phyloP scores from a whole-genome alignment of 1,140 invertebrate species.

The Platyura marginata region DNA sequence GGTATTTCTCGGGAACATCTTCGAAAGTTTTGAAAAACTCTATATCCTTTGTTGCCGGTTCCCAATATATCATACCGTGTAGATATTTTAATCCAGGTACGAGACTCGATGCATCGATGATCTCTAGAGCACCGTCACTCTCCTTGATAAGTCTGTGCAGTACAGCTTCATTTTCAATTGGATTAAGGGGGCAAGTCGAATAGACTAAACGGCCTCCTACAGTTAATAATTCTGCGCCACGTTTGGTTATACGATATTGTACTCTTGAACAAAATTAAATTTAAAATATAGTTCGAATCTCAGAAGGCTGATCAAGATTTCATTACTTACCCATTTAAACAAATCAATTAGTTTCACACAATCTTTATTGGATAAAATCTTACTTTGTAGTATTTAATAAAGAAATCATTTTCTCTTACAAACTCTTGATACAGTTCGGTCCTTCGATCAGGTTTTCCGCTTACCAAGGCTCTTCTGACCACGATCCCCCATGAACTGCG shows the following conservation, averaged over 20 bases:
- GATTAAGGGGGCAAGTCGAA: conserved; percentile 97
- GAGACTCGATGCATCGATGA: conserved; percentile 59
- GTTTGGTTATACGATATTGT: conserved; percentile 71
- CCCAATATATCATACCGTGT: conserved; percentile 65
- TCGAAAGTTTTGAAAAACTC: conserved; percentile 52
- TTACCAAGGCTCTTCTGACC: too few species aligned
- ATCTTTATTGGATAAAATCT: too few species aligned
- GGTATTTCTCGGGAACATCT: conserved; percentile 69
- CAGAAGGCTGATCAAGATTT: too few species aligned
- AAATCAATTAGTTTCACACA: too few species aligned
- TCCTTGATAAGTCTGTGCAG: conserved; percentile 66
- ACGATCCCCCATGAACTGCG: too few species aligned
- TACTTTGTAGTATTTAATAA: too few species aligned
- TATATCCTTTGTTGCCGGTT: conserved; percentile 64
- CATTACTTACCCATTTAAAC: too few species aligned
- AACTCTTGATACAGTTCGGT: too few species aligned
- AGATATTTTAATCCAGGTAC: conserved; percentile 68
- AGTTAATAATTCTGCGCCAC: conserved; percentile 76
- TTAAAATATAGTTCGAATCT: too few species aligned
- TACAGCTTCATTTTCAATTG: conserved; percentile 94
- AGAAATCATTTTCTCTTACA: too few species aligned
- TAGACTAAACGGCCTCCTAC: conserved; percentile 88
- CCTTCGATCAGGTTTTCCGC: too few species aligned
- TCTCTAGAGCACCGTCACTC: conserved; percentile 48
- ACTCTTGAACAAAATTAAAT: too few species aligned